Evolutionary conservation across 2,888 invertebrate species (phyloP).

Genomic region (Keiferia lycopersicella): DNA sequence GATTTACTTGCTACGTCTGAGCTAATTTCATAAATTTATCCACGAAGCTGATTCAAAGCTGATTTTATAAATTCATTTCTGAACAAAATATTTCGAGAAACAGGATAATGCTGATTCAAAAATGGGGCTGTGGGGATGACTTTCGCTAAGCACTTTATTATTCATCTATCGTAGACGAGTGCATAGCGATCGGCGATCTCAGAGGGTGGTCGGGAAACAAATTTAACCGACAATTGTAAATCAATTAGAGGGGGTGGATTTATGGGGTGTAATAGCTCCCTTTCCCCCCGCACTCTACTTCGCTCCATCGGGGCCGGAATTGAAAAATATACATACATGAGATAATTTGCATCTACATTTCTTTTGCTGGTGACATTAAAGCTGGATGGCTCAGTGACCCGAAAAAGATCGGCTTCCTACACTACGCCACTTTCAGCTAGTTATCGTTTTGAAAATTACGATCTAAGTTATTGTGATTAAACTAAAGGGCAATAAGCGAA

Average conservation of each 20-base stretch:
- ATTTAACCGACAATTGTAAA: conserved; percentile 82
- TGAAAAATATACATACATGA: conserved; percentile 26
- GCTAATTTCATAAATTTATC: too few relatives aligned
- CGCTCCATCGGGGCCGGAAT: conserved; percentile 55
- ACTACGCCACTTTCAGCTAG: too few relatives aligned
- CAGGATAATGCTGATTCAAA: conserved; percentile 5
- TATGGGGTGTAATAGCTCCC: conserved; percentile 64
- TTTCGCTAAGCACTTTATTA: conserved; percentile 32
- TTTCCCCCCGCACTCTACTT: conserved; percentile 48
- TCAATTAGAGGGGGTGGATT: conserved; percentile 79
- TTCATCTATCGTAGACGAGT: conserved; percentile 48
- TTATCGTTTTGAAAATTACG: too few relatives aligned
- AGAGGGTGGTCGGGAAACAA: conserved; percentile 77
- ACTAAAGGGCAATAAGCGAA: too few relatives aligned
- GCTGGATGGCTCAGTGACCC: neutral
- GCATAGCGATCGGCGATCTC: conserved; percentile 70
- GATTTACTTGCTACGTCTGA: too few relatives aligned
- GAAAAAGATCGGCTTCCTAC: neutral
- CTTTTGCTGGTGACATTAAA: neutral
- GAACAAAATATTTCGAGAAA: neutral
- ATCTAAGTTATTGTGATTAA: too few relatives aligned
- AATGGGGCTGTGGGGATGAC: conserved; percentile 17
- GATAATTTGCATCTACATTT: conserved; percentile 14
- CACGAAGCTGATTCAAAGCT: too few relatives aligned
- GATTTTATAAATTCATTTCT: too few relatives aligned